These are phyloP conservation scores for Vollenhovia emeryi DNA, from an alignment of 1,140 invertebrate genomes.

Conservation along the genomic window DNA sequence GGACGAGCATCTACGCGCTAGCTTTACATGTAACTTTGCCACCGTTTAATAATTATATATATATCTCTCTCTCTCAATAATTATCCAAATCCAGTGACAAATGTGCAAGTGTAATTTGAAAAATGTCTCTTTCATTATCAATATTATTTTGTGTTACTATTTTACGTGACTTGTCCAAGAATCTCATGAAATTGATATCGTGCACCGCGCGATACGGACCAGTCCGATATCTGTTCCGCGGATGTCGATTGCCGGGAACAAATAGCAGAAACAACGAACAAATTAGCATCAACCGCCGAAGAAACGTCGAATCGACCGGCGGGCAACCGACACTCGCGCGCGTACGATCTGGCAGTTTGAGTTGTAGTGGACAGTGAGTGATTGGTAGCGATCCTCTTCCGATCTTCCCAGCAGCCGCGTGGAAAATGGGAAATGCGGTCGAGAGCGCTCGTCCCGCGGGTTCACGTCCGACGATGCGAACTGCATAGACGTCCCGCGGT, in stretches of 20 bases:
- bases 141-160: neutral
- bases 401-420: slow-evolving; percentile 52
- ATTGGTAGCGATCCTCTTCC: slow-evolving; percentile 58
- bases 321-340: slow-evolving; percentile 71
- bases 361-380: slow-evolving; percentile 65
- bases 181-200: slow-evolving; percentile 7
- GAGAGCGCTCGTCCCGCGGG: slow-evolving; percentile 30
- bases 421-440: slow-evolving; percentile 60
- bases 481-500: slow-evolving; percentile 10
- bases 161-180: neutral
- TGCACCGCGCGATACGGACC: slow-evolving; percentile 1
- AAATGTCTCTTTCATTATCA: neutral
- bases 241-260: slow-evolving; percentile 39
- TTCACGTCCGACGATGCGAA: neutral
- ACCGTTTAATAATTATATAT: no score
- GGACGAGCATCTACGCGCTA: neutral
- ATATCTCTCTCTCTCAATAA: no score
- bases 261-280: slow-evolving; percentile 60
- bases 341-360: slow-evolving; percentile 71
- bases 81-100: neutral
- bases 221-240: slow-evolving; percentile 30
- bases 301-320: slow-evolving; percentile 67
- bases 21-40: neutral
- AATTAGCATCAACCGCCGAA: slow-evolving; percentile 68
- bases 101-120: neutral